A percentile compares a stretch with the other conserved stretches of the same genome.
Conservation (phyloP, 2,888 invertebrate genomes). For the Caenorhabditis afra region DNA sequence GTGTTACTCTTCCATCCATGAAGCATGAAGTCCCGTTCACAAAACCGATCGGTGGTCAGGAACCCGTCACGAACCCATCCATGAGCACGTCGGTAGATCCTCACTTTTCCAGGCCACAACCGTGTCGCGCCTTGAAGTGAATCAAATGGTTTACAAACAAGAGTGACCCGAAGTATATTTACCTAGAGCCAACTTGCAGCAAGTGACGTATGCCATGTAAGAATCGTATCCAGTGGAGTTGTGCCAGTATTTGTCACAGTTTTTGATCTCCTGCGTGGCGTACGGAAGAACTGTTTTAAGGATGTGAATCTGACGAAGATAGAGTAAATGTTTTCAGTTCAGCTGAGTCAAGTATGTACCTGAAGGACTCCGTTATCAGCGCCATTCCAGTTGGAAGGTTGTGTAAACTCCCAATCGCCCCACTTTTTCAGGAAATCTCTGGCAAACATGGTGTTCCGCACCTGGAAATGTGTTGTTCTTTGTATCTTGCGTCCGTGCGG, state of each 20-base stretch:
- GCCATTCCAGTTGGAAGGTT: slow-evolving; percentile 75
- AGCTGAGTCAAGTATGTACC: slow-evolving; percentile 28
- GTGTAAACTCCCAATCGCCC: slow-evolving; percentile 73
- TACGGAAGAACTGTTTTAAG: slow-evolving; percentile 73
- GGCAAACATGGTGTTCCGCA: slow-evolving; percentile 66
- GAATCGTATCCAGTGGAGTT: slow-evolving; percentile 73
- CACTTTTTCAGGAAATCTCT: slow-evolving; percentile 66
- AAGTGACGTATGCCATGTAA: slow-evolving; percentile 78
- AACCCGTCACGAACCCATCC: slow-evolving; percentile 75
- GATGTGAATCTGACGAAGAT: slow-evolving; percentile 70
- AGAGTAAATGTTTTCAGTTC: not conserved
- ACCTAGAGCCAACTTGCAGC: slow-evolving; percentile 75
- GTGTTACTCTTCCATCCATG: slow-evolving; percentile 74
- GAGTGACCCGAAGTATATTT: slow-evolving; percentile 41
- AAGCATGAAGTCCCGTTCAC: slow-evolving; percentile 73
- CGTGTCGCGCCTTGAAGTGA: slow-evolving; percentile 64
- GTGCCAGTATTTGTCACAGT: slow-evolving; percentile 75
- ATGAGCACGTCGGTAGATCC: slow-evolving; percentile 73
- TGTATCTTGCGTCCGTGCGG: not conserved
- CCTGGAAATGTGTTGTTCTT: slow-evolving; percentile 51
- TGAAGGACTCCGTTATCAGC: slow-evolving; percentile 79
- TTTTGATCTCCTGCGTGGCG: slow-evolving; percentile 64
- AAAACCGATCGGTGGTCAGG: slow-evolving; percentile 68
- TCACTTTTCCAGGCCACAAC: slow-evolving; percentile 73
- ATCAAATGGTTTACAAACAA: slow-evolving; percentile 9